These are phyloP conservation scores for Andricus quercusramuli DNA, from an alignment of 2,888 invertebrate genomes.

Conservation along the genomic window DNA sequence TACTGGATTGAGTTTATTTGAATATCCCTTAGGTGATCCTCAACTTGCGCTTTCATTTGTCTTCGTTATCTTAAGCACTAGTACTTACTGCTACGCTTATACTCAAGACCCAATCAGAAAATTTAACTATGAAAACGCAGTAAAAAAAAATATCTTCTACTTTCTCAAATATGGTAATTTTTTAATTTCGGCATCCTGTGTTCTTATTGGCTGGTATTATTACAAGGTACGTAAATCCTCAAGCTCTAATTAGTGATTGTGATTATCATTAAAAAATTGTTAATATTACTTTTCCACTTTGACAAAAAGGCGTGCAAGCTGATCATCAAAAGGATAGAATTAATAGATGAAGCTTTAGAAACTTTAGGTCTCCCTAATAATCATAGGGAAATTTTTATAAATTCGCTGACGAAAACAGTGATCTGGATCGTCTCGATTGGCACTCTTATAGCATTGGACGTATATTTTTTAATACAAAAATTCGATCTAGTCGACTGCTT, in stretches of 20 bases:
- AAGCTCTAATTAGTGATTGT: background rate
- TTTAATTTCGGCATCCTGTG: background rate
- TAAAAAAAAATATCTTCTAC: background rate
- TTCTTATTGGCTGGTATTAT: background rate
- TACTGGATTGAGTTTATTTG: background rate
- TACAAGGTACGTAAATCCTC: background rate
- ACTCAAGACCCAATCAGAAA: background rate
- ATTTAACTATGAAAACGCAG: background rate
- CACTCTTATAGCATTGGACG: background rate
- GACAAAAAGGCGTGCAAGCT: background rate
- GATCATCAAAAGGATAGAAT: background rate
- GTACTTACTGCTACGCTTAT: background rate
- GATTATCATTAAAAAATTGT: background rate
- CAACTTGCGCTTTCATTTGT: background rate
- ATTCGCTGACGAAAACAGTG: background rate
- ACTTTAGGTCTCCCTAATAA: background rate
- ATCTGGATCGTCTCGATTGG: background rate
- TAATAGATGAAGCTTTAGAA: background rate
- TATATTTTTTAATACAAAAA: background rate
- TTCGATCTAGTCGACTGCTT: background rate
- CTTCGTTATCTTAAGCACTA: background rate
- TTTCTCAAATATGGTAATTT: background rate
- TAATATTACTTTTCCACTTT: background rate
- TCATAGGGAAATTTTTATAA: background rate
- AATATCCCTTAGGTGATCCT: background rate